Evolutionary conservation across 2,113 vertebrate genomes (phyloP), one percentile per base, ranked within the genome.

Genomic region (Halichoerus grypus): DNA sequence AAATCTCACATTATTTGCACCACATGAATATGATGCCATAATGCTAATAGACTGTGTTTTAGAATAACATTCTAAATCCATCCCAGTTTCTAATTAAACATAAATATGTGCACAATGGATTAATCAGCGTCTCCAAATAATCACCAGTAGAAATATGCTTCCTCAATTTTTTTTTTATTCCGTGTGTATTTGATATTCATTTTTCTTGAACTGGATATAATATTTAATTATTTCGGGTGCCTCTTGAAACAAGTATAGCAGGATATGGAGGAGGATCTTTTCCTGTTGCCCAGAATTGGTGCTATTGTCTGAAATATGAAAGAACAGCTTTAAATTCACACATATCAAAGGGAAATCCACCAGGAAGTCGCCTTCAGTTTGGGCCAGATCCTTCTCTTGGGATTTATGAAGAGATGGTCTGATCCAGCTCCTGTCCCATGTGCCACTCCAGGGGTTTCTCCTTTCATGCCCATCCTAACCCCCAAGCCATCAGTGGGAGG

Each of bases 1-100:
- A 93, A 93, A 90, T 94, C 77, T 63, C 53, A 72, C 22, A 85
- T 94, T 94, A 94, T 96, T 95, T 97, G 83, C 5, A 51, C 83
- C 46, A 87, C 46, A 39, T 94, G 65, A 98, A 69, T 74, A 69
- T 84, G 74, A 96, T 94, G 7, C 39, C 57, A 51, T 87, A 92
- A 94, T 96, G 61, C 91, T 46, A 88, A 22, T 63, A 88, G 33
- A 81, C 42, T 84, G 0, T 91, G 22, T 95, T 97, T 93, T 91
- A 72, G 53, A 96, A 65, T 92, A 95, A 65, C 53, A 53, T 77
- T 63, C 26, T 92, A 74, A 87, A 94, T 39, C 69, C 77, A 94
- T 76, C 39, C 22, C 46, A 89, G 57, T 82, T 94, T 90, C 69
- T 92, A 96, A 87, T 91, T 96, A 95, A 93, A 92, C 51, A 69